These are phyloP conservation scores for Procambarus virginalis DNA, from an alignment of 1,140 invertebrate genomes.

Conservation along the genomic window DNA sequence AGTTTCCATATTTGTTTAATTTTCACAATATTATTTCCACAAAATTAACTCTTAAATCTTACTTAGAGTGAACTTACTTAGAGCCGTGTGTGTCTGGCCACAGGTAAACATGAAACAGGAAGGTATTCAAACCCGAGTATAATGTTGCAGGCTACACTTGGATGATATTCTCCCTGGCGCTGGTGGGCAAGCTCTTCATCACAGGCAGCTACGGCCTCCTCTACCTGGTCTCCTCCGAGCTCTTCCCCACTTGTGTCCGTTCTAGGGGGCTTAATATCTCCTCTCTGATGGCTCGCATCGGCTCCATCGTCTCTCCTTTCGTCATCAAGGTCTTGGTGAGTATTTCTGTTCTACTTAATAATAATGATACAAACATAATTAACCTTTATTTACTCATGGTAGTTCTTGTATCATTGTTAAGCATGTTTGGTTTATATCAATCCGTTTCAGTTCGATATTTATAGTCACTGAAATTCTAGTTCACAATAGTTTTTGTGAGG, in stretches of 20 bases:
- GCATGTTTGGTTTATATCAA: too few species aligned
- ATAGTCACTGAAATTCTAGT: too few species aligned
- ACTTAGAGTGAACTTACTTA: too few species aligned
- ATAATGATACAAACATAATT: not conserved
- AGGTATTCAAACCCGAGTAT: too few species aligned
- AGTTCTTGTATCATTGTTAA: not conserved
- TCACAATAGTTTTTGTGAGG: too few species aligned
- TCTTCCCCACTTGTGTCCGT: slow-evolving; percentile 72
- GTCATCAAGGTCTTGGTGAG: slow-evolving; percentile 74
- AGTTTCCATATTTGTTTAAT: too few species aligned
- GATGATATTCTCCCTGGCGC: slow-evolving; percentile 61
- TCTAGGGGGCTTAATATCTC: slow-evolving; percentile 72
- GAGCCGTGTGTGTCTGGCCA: too few species aligned
- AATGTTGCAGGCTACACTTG: slow-evolving; percentile 43
- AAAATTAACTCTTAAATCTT: too few species aligned
- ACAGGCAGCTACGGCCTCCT: slow-evolving; percentile 61
- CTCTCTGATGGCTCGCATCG: slow-evolving; percentile 72
- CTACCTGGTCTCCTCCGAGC: slow-evolving; percentile 71
- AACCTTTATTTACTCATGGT: too few species aligned
- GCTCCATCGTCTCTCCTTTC: slow-evolving; percentile 73
- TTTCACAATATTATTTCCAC: too few species aligned
- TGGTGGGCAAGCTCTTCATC: slow-evolving; percentile 69
- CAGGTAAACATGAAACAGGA: too few species aligned
- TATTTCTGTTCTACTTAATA: not conserved
- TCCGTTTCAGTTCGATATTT: too few species aligned